phyloP scores from a whole-genome alignment of 2,888 invertebrate species.

The Taphrorychus bicolor region DNA sequence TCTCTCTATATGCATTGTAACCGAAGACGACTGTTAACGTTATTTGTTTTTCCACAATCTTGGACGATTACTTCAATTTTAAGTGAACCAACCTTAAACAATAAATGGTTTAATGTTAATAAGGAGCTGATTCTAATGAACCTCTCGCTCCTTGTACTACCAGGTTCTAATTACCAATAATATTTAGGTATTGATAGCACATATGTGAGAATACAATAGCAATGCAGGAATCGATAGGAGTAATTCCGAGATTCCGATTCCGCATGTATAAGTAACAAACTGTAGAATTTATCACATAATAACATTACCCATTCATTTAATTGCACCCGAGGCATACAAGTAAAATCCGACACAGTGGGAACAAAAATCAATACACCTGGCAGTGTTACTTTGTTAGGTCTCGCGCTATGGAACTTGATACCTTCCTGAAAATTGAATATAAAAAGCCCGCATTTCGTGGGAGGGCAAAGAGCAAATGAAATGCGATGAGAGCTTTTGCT shows the following conservation, averaged over 20 bases:
- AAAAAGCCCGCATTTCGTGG: slow-evolving; percentile 2
- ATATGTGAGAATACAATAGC: background rate
- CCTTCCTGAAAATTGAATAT: slow-evolving; percentile 8
- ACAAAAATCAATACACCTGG: slow-evolving; percentile 22
- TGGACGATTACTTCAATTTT: no score
- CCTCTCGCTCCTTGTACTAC: background rate
- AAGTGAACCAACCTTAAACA: no score
- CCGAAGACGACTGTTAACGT: background rate
- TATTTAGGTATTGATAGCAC: background rate
- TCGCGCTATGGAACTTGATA: slow-evolving; percentile 11
- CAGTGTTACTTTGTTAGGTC: slow-evolving; percentile 20
- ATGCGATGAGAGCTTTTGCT: no score
- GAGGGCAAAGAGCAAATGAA: no score
- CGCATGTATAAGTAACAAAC: background rate
- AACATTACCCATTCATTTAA: slow-evolving; percentile 10
- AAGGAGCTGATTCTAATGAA: background rate
- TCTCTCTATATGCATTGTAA: background rate
- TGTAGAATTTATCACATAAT: slow-evolving; percentile 3
- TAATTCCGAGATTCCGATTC: background rate
- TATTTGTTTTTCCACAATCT: background rate
- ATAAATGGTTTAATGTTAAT: background rate
- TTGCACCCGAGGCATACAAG: slow-evolving; percentile 1
- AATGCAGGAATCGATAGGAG: background rate
- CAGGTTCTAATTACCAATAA: background rate
- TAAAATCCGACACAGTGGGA: slow-evolving; percentile 7